Conservation (phyloP, 1,140 invertebrate species). For the Hesperophylax magnus region DNA sequence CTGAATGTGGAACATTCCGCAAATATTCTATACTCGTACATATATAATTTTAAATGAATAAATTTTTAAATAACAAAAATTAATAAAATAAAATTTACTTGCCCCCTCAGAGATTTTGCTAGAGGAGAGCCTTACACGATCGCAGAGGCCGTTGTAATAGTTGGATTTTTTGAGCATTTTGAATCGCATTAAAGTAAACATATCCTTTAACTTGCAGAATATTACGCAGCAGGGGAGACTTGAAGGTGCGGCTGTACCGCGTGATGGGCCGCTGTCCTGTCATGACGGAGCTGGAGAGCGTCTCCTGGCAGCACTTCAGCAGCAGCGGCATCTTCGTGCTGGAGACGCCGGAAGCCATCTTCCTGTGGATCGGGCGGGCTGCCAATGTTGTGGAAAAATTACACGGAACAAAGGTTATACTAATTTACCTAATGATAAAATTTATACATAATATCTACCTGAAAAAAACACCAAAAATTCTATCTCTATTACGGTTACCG, state of each 20-base stretch:
- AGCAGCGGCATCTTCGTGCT: slow-evolving; percentile 91
- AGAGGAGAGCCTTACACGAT: too few species aligned
- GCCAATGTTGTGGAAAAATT: slow-evolving; percentile 80
- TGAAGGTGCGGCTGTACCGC: slow-evolving; percentile 74
- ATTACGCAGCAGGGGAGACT: slow-evolving; percentile 60
- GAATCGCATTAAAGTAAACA: not conserved
- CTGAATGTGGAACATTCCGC: too few species aligned
- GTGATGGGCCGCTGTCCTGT: slow-evolving; percentile 81
- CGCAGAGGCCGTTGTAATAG: too few species aligned
- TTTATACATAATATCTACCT: too few species aligned
- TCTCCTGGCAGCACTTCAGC: slow-evolving; percentile 87
- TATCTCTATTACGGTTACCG: too few species aligned
- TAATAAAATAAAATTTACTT: too few species aligned
- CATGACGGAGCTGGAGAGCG: slow-evolving; percentile 76
- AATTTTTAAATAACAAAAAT: too few species aligned
- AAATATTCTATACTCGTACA: too few species aligned
- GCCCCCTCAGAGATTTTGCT: too few species aligned
- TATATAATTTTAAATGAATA: too few species aligned
- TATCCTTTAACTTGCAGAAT: slow-evolving; percentile 24
- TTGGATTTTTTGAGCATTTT: too few species aligned
- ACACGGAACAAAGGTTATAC: slow-evolving; percentile 73
- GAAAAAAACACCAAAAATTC: too few species aligned
- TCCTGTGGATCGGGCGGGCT: slow-evolving; percentile 87
- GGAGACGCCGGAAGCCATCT: slow-evolving; percentile 78
- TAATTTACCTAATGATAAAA: not conserved